These are phyloP conservation scores for Oreochromis tanganicae DNA, from an alignment of 2,113 vertebrate species.

Conservation along the genomic window DNA sequence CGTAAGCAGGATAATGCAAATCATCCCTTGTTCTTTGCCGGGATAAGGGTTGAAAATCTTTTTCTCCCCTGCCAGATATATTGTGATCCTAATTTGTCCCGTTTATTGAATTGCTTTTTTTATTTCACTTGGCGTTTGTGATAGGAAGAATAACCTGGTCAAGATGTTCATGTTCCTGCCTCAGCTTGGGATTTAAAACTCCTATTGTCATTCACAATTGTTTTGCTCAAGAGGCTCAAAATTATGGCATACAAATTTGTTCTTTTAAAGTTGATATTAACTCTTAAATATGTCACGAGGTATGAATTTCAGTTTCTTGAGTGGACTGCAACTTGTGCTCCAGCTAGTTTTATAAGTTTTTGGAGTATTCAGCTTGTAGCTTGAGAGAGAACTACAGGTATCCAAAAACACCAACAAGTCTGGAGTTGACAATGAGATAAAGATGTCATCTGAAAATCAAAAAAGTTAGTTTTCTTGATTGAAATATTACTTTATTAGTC, in stretches of 20 bases:
- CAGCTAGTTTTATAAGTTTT: background rate
- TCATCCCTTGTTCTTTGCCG: background rate
- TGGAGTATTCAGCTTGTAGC: background rate
- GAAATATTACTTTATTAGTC: background rate
- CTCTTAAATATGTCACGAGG: background rate
- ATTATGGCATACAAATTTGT: background rate
- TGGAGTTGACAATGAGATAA: background rate
- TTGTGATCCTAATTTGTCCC: background rate
- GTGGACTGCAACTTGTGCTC: background rate
- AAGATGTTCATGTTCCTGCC: background rate
- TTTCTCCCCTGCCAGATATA: background rate
- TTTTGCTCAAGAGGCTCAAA: background rate
- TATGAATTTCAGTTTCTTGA: background rate
- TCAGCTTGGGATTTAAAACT: background rate
- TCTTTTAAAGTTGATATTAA: background rate
- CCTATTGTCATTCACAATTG: background rate
- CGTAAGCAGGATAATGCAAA: background rate
- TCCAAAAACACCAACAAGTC: background rate
- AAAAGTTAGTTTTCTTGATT: background rate
- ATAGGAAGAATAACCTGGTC: background rate
- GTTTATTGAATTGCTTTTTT: background rate
- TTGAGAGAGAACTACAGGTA: background rate
- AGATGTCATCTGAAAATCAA: background rate
- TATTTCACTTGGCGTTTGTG: background rate
- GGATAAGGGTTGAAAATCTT: background rate